A percentile compares a stretch with the other conserved stretches of the same genome.
These are phyloP conservation scores for Neolamprologus sp. DNA, from an alignment of 2,113 vertebrate genomes.

Conservation along the genomic window DNA sequence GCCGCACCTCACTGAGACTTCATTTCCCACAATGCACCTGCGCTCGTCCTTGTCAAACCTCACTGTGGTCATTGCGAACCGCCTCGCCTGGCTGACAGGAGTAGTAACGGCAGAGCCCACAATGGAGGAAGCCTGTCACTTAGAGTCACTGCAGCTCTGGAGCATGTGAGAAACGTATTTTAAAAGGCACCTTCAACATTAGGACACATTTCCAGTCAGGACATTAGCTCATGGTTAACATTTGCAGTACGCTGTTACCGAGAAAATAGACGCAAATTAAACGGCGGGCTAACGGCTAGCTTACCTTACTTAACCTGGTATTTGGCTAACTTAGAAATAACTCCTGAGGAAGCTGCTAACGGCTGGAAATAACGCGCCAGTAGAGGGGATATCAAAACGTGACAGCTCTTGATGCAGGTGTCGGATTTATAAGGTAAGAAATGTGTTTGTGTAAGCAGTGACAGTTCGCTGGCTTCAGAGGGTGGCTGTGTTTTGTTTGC, in stretches of 20 bases:
- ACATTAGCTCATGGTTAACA: background rate
- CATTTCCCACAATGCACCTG: conserved; percentile 62
- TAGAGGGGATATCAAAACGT: background rate
- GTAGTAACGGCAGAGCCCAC: background rate
- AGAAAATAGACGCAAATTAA: background rate
- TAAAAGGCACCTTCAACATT: background rate
- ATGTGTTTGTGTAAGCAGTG: background rate
- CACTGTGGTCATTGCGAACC: background rate
- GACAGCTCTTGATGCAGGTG: background rate
- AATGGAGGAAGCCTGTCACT: conserved; percentile 7
- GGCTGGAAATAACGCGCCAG: background rate
- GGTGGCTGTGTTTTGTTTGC: background rate
- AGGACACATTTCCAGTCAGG: background rate
- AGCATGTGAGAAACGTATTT: background rate
- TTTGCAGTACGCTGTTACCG: background rate
- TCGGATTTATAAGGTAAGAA: conserved; percentile 35
- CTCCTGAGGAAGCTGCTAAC: background rate
- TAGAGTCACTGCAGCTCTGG: conserved; percentile 7
- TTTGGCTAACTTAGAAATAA: conserved; percentile 17
- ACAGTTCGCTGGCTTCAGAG: background rate
- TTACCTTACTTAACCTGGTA: conserved; percentile 8
- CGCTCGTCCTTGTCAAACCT: conserved; percentile 40
- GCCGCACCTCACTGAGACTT: conserved; percentile 1
- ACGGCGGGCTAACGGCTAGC: conserved; percentile 44
- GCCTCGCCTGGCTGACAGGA: background rate